Base-by-base conservation (phyloP, 2,113 vertebrate genomes). In the Casuarius casuarius region DNA sequence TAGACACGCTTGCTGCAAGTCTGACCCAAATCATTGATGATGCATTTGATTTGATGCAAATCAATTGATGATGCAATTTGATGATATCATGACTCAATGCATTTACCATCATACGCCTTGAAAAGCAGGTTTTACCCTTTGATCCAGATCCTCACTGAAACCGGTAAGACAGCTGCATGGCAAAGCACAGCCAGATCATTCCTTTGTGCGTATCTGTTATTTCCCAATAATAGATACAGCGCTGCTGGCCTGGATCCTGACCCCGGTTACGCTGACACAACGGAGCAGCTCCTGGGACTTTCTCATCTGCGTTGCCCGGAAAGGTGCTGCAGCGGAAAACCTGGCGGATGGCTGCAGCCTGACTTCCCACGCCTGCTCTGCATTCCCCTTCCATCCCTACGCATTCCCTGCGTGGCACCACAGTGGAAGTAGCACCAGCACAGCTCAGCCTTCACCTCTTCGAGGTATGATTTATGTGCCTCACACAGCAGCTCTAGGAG, bases 381-480 rank as follows among this genome's bases (percentile, higher is more conserved):
- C 10, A 4, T 31, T 85, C 12, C 5, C 33, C 54, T 74, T 78
- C 68, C 25, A 25, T 58, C 65, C 92, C 76, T 7, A 3, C 48
- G 46, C 80, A 33, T 81, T 73, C 66, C 31, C 14, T 84, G 61
- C 25, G n/a, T 73, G 31, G 79, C 18, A 16, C 22, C 7, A 2
- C 54, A 76, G 26, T 40, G 38, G 76, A 90, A 95, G 54, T 42
- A 74, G 44, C 84, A 75, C 29, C 7, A 5, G 35, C 73, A 77
- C 20, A 70, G 42, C 58, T 92, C 70, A 73, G 66, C 61, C 71
- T 77, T 56, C 33, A 56, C 76, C 51, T 80, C 90, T 79, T 44
- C 42, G 46, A 22, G 13, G 14, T n/a, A 18, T 89, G 96, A 96
- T 94, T 94, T 93, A 96, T 90, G 83, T 73, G 78, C 59, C 83